Conservation (phyloP, 2,113 vertebrate species). For the Stomatorhinus ivindoensis region DNA sequence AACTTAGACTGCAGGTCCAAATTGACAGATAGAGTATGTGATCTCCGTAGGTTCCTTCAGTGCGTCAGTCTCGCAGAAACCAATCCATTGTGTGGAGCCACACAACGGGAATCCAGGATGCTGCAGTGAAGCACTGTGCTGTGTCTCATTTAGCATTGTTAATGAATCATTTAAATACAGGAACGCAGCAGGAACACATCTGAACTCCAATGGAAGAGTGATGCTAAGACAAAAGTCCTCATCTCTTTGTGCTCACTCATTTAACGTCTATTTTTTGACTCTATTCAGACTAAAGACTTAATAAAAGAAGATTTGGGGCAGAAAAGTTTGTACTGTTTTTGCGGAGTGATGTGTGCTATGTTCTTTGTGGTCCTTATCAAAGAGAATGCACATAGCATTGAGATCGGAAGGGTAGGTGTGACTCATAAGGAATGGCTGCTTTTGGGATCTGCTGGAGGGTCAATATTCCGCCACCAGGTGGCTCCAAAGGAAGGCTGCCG, state of each 20-base stretch:
- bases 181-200: neutral
- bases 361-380: neutral
- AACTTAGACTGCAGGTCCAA: neutral
- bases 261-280: neutral
- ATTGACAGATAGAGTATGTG: neutral
- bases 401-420: neutral
- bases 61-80: neutral
- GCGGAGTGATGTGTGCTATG: neutral
- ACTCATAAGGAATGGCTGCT: neutral
- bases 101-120: neutral
- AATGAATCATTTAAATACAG: conserved; percentile 10
- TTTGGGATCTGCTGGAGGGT: neutral
- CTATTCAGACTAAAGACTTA: neutral
- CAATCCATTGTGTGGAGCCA: neutral
- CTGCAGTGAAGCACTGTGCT: neutral
- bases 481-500: conserved; percentile 4
- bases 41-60: neutral
- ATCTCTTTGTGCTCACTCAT: neutral
- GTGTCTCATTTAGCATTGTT: neutral
- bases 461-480: neutral
- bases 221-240: neutral
- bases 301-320: neutral
- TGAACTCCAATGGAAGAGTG: neutral
- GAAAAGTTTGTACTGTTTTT: neutral
- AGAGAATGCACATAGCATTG: neutral